Evolutionary conservation across 2,888 invertebrate species (phyloP), one percentile per base, ranked within the genome.

Genomic region (Tromatobia lineatoria): DNA sequence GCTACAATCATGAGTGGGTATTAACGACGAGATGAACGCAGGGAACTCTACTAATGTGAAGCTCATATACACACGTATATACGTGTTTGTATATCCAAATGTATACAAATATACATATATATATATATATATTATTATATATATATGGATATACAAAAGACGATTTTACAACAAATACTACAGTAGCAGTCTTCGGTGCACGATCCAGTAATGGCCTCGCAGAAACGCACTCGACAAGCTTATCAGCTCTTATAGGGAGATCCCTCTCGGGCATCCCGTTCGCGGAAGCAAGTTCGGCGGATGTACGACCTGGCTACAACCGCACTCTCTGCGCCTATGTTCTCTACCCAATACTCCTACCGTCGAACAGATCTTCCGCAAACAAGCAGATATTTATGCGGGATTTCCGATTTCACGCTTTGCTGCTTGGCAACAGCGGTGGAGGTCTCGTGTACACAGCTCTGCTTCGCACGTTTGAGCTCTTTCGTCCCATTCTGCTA

Each of bases 301-400:
- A 71, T 71, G 25, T 71, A 15, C 54, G 3, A 34, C n/a, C 70
- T 23, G 3, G 38, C 1, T 15, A 20, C 45, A 6, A 18, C 42
- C 42, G 29, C 50, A 4, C 23, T 25, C n/a, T n/a, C 42, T n/a
- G 8, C 25, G 45, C 2, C 54, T 20, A 29, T 3, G 18, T 50
- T 15, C 34, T 29, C 54, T 1, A 18, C 23, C 42, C 7, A 15
- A 3, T 23, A 23, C 38, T 23, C 71, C 20, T 42, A 42, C 54
- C 38, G n/a, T 57, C 42, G 42, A 15, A 23, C 54, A 23, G 54
- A 71, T 71, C 20, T 70, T 52, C 20, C 54, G 38, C 54, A 57
- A 71, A 71, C 71, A 71, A 71, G 34, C 15, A 71, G 38, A 71
- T 54, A 71, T 71, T 71, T 71, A 57, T 54, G 54, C 54, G 54